Percentiles rank a stretch among this genome's conserved stretches.
phyloP scores from a whole-genome alignment of 2,797 vertebrate genomes.

The Protosalanx chinensis region DNA sequence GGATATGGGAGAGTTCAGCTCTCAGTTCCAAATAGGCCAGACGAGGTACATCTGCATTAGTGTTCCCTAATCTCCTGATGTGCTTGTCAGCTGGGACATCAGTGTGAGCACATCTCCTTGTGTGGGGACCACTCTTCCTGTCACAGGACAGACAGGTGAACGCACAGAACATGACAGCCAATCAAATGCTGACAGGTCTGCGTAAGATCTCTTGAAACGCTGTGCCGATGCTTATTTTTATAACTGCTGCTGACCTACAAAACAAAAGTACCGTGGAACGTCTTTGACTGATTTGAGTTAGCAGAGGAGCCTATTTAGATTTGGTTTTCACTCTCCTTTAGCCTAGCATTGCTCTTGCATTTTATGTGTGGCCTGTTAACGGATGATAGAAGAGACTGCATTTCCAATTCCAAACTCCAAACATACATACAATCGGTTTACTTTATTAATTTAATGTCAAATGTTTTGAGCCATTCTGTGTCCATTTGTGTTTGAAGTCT shows the following conservation, averaged over 20 bases:
- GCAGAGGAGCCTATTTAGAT: neutral
- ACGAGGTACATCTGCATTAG: slow-evolving; percentile 6
- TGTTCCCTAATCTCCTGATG: slow-evolving; percentile 32
- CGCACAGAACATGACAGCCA: slow-evolving; percentile 49
- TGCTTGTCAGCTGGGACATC: slow-evolving; percentile 32
- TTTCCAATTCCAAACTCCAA: neutral
- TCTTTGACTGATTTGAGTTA: slow-evolving; percentile 19
- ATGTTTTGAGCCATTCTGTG: too few relatives aligned
- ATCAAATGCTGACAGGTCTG: slow-evolving; percentile 40
- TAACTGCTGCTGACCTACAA: slow-evolving; percentile 42
- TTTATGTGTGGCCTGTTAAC: neutral
- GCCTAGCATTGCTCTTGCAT: neutral
- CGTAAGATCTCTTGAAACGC: slow-evolving; percentile 35
- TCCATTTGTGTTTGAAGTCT: too few relatives aligned
- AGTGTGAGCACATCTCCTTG: slow-evolving; percentile 42
- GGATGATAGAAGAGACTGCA: neutral
- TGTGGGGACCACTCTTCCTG: slow-evolving; percentile 28
- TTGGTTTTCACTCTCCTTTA: neutral
- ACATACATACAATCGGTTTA: neutral
- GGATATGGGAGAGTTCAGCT: neutral
- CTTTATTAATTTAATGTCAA: too few relatives aligned
- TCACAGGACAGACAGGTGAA: slow-evolving; percentile 44
- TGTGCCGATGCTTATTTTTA: slow-evolving; percentile 46
- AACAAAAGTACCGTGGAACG: slow-evolving; percentile 17
- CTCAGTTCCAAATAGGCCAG: slow-evolving; percentile 3